Percentiles rank a stretch among this genome's conserved stretches.
These are phyloP conservation scores for Boulengeromyrus knoepffleri DNA, from an alignment of 2,113 vertebrate species.

Conservation along the genomic window DNA sequence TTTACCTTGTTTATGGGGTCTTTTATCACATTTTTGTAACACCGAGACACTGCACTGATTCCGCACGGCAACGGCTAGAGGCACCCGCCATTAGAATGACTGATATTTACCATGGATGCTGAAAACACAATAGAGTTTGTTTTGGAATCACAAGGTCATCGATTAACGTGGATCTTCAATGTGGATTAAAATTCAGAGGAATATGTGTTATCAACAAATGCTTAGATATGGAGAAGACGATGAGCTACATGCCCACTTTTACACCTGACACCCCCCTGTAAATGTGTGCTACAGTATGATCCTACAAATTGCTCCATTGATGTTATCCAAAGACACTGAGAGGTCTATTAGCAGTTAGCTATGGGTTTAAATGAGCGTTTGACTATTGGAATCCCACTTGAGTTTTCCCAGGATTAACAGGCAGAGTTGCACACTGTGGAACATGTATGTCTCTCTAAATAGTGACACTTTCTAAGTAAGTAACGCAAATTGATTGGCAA, in stretches of 20 bases:
- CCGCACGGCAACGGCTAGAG: neutral
- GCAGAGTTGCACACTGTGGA: neutral
- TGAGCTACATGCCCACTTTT: conserved; percentile 1
- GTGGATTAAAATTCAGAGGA: conserved; percentile 22
- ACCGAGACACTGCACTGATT: neutral
- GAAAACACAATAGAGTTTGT: conserved; percentile 29
- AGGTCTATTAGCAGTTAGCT: neutral
- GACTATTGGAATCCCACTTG: neutral
- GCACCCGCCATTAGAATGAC: neutral
- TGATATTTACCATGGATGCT: conserved; percentile 11
- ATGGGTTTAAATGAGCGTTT: neutral
- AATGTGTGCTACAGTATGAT: neutral
- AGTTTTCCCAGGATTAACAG: neutral
- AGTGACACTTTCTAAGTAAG: neutral
- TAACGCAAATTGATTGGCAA: neutral
- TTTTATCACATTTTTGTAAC: conserved; percentile 18
- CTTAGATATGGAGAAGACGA: neutral
- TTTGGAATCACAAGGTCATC: conserved; percentile 25
- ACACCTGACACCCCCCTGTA: neutral
- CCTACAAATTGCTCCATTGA: neutral
- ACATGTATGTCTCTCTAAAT: neutral
- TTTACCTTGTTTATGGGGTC: conserved; percentile 5
- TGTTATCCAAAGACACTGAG: conserved; percentile 23
- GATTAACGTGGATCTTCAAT: conserved; percentile 26
- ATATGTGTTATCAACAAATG: conserved; percentile 23